Base-by-base conservation (phyloP, 2,797 vertebrate genomes). In the Neomorphus geoffroyi region DNA sequence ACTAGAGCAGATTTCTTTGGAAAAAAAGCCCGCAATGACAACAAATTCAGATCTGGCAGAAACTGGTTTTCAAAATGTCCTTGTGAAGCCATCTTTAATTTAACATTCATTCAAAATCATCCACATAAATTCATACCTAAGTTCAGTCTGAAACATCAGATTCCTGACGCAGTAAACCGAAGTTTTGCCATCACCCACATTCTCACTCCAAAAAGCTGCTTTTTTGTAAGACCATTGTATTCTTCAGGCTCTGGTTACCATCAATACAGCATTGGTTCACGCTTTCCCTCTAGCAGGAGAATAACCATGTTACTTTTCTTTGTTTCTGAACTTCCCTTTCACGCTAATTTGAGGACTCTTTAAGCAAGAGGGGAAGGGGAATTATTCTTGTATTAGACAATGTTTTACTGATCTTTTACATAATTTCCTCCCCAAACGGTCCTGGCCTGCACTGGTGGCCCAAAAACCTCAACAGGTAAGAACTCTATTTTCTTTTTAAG, bases 1-100 rank as follows among this genome's bases (percentile, higher is more conserved):
- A 78, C 41, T 26, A 72, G 61, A 88, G 92, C 88, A 96, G 65
- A 90, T 91, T 94, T 88, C 80, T 86, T 50, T 6, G 11, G 48
- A 43, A 85, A 88, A 80, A 72, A 17, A 85, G 32, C 32, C 35
- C 22, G 64, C 7, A 81, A 64, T 22, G 58, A 92, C 92, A 93
- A 90, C 37, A 80, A 66, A 90, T 58, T 48, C 74, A 70, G 22
- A 72, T 64, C n/a, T 61, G 41, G 65, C 56, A 61, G 65, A 51
- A 80, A 57, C 35, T 35, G 22, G n/a, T 80, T 66, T 64, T 87
- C 61, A 77, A 57, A 51, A 84, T 24, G 45, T 41, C 83, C 67
- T 79, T 32, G 8, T 21, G 50, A 69, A 79, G 54, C 14, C 58
- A 72, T 51, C 61, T 82, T 84, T 33, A 83, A 72, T 18, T 48